Percentiles rank a stretch among this genome's conserved stretches.
These are phyloP conservation scores for Hemithea aestivaria DNA, from an alignment of 2,888 invertebrate species.

Conservation along the genomic window DNA sequence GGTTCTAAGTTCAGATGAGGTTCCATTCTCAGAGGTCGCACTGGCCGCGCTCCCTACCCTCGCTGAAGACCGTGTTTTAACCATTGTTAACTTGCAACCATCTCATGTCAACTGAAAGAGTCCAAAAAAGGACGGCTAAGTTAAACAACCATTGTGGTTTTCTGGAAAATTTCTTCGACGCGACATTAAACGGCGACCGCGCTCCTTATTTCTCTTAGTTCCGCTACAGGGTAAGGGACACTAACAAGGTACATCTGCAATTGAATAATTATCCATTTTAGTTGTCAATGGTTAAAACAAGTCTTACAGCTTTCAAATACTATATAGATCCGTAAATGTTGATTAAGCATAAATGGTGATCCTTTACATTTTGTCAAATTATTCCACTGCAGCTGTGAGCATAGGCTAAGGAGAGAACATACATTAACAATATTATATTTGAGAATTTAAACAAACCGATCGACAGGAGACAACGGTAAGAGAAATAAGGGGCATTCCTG, in stretches of 20 bases:
- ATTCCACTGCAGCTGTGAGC: constrained; percentile 77
- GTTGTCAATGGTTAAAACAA: constrained; percentile 79
- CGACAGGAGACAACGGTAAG: constrained; percentile 57
- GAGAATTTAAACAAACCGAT: constrained; percentile 27
- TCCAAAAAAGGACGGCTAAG: constrained; percentile 70
- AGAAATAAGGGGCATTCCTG: constrained; percentile 73
- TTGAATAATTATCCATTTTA: constrained; percentile 71
- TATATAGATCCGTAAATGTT: constrained; percentile 53
- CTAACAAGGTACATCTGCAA: constrained; percentile 64
- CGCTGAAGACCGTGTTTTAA: constrained; percentile 79
- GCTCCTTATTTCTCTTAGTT: constrained; percentile 74
- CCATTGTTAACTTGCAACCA: constrained; percentile 76
- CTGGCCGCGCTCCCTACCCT: constrained; percentile 69
- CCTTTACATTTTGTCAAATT: constrained; percentile 59
- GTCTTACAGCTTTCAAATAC: constrained; percentile 68
- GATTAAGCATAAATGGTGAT: constrained; percentile 56
- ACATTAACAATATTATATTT: constrained; percentile 47
- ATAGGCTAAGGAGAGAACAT: constrained; percentile 68
- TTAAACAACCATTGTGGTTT: constrained; percentile 49
- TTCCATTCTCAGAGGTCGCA: constrained; percentile 68
- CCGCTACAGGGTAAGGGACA: constrained; percentile 54
- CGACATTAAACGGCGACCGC: constrained; percentile 35
- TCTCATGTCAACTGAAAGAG: constrained; percentile 78
- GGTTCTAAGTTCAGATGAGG: constrained; percentile 64
- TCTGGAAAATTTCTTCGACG: constrained; percentile 74